A percentile compares a stretch with the other conserved stretches of the same genome.
These are phyloP conservation scores for Drosophila antonietae DNA, from an alignment of 2,888 invertebrate species.

Conservation along the genomic window DNA sequence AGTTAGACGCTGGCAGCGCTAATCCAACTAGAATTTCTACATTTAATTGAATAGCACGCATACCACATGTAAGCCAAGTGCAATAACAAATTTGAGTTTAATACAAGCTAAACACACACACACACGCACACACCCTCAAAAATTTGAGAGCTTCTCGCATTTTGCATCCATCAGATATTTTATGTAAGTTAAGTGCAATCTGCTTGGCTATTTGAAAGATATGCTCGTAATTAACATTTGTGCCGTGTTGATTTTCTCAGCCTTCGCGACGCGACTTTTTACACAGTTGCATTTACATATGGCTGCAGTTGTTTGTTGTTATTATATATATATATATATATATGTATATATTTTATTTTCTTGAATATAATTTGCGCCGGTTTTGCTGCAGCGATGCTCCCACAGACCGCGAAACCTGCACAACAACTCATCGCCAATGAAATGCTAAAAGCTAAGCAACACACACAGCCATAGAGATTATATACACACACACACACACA, in stretches of 20 bases:
- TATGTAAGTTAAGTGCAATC: conserved; percentile 57
- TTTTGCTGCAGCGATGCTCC: conserved; percentile 70
- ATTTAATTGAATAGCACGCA: conserved; percentile 23
- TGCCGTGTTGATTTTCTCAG: conserved; percentile 81
- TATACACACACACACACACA: conserved; percentile 10
- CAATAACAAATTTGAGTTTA: conserved; percentile 8
- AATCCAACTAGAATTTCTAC: background rate
- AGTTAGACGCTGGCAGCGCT: background rate
- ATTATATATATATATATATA: background rate
- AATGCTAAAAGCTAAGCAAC: conserved; percentile 71
- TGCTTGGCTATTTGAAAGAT: conserved; percentile 55
- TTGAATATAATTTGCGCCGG: conserved; percentile 77
- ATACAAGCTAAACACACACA: too few species aligned
- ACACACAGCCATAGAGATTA: conserved; percentile 20
- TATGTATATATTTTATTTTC: conserved; percentile 29
- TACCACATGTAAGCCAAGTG: conserved; percentile 37
- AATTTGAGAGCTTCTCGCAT: conserved; percentile 11
- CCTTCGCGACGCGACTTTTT: conserved; percentile 71
- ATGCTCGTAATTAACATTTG: conserved; percentile 79
- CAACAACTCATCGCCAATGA: conserved; percentile 73
- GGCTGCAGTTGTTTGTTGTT: conserved; percentile 30
- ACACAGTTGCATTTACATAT: conserved; percentile 49
- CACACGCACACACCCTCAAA: background rate
- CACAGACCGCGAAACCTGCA: conserved; percentile 75
- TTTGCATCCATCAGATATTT: conserved; percentile 62